Evolutionary conservation across 2,113 vertebrate species (phyloP), one percentile per base, ranked within the genome.

Genomic region (Nicator chloris): DNA sequence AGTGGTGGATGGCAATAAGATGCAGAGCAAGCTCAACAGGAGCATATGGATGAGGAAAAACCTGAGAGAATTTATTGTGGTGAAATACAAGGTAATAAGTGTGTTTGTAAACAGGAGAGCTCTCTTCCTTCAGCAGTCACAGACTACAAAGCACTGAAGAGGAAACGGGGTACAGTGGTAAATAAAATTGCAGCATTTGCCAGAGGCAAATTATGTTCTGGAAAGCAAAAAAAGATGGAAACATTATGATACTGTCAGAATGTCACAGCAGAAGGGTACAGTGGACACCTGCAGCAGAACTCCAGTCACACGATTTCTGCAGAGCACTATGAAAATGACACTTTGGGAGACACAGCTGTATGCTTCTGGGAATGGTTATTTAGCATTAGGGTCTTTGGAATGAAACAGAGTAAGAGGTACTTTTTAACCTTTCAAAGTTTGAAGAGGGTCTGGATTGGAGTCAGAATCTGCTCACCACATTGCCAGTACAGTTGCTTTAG

Each of bases 71-170:
- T 91, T 88, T 90, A 90, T 47, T 75, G 77, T 72, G 65, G n/a
- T 94, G 86, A 86, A 96, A 88, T 33, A 86, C 26, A 93, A 93
- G 81, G 79, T 64, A 96, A 42, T 90, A 81, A 88, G 37, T 56
- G 69, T 93, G 76, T 96, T 92, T 93, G 93, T 88, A 94, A 93
- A 96, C 95, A 96, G 72, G 76, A 94, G 91, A 84, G 56, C 44
- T 83, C 54, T 86, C 63, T 86, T 90, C 86, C 82, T 83, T 75
- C 79, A 81, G 88, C 88, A 96, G 88, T 50, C 90, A 90, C 51
- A 90, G 37, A 40, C 90, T 86, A 84, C 61, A 93, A 77, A 90
- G 92, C 72, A 92, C 69, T 17, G 28, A 88, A 68, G 61, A 92
- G 69, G 88, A 90, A 95, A 86, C 7, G 76, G 60, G 85, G 90